Conservation (phyloP, 2,888 invertebrate genomes). For the Microchrysa polita region DNA sequence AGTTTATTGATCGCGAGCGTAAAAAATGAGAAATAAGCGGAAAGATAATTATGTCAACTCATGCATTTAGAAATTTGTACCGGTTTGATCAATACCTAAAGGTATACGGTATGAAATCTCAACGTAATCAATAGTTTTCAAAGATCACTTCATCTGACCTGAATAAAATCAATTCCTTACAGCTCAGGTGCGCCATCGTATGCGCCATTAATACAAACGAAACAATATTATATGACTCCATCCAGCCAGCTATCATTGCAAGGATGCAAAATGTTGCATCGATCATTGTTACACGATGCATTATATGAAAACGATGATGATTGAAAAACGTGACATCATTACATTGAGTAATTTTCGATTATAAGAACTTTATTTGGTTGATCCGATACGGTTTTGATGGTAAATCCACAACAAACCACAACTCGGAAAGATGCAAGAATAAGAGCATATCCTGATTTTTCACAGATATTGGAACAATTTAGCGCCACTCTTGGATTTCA, state of each 20-base stretch:
- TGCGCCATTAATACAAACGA: too few relatives aligned
- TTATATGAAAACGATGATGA: slow-evolving; percentile 9
- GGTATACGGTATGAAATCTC: too few relatives aligned
- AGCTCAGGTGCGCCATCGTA: slow-evolving; percentile 14
- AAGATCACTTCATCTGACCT: slow-evolving; percentile 8
- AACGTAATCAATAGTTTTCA: too few relatives aligned
- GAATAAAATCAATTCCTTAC: slow-evolving; percentile 9
- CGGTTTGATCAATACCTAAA: too few relatives aligned
- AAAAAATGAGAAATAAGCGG: too few relatives aligned
- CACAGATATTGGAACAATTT: slow-evolving; percentile 35
- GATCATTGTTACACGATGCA: not conserved
- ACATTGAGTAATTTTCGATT: slow-evolving; percentile 43
- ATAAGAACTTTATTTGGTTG: slow-evolving; percentile 43
- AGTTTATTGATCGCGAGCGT: too few relatives aligned
- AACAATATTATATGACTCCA: too few relatives aligned
- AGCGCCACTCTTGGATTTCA: slow-evolving; percentile 16
- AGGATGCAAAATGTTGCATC: not conserved
- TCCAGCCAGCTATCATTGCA: not conserved
- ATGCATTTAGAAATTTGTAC: too few relatives aligned
- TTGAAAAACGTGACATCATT: slow-evolving; percentile 42
- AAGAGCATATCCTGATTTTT: slow-evolving; percentile 12
- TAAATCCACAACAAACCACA: not conserved
- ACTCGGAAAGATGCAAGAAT: not conserved
- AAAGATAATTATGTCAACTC: too few relatives aligned
- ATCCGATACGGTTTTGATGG: slow-evolving; percentile 29